Conservation (phyloP, 2,888 invertebrate genomes). For the Noctua janthina region DNA sequence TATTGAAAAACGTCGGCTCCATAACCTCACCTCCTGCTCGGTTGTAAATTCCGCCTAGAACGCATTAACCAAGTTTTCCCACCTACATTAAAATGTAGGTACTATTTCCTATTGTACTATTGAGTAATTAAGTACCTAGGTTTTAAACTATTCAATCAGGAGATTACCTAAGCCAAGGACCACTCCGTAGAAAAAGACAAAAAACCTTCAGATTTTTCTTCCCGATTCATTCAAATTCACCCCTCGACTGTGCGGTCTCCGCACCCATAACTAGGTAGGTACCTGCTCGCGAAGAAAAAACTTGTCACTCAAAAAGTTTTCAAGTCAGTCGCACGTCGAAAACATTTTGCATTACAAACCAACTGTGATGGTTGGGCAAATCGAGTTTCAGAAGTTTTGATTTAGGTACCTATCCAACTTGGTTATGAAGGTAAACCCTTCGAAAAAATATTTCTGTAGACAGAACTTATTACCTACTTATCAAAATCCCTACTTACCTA, state of each 20-base stretch:
- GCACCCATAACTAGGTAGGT: conserved; percentile 3
- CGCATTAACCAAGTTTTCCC: too few species aligned
- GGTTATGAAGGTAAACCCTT: conserved; percentile 15
- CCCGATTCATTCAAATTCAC: conserved; percentile 67
- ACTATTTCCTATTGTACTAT: too few species aligned
- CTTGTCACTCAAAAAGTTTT: conserved; percentile 70
- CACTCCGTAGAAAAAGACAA: neutral
- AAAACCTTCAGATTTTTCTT: conserved; percentile 20
- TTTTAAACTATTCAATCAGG: neutral
- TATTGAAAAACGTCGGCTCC: too few species aligned
- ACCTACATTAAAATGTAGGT: too few species aligned
- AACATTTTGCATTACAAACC: conserved; percentile 72
- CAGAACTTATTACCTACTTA: neutral
- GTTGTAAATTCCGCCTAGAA: too few species aligned
- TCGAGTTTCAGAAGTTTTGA: conserved; percentile 62
- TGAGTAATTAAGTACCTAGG: too few species aligned
- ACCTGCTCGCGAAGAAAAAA: conserved; percentile 56
- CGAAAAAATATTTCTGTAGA: conserved; percentile 6
- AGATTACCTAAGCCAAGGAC: neutral
- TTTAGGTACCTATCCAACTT: conserved; percentile 20
- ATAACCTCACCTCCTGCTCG: too few species aligned
- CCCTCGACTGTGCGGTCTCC: conserved; percentile 53
- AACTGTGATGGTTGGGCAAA: conserved; percentile 66
- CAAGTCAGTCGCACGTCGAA: conserved; percentile 56
- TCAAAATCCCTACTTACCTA: neutral